phyloP scores from a whole-genome alignment of 2,888 invertebrate species.

The Phalangium opilio region DNA sequence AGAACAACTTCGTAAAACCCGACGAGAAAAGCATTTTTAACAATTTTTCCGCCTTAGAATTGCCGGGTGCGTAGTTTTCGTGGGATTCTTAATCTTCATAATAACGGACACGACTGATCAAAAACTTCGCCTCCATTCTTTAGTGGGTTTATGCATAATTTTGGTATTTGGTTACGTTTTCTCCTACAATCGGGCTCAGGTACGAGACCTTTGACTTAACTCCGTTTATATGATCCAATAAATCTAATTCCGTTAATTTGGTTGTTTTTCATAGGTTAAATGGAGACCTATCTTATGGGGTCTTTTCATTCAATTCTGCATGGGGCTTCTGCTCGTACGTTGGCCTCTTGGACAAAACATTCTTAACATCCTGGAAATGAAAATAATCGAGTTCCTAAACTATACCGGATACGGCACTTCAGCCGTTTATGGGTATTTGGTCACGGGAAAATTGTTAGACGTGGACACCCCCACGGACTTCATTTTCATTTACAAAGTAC shows the following conservation, averaged over 20 bases:
- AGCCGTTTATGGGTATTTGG: conserved; percentile 58
- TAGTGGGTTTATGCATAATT: conserved; percentile 8
- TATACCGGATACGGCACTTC: conserved; percentile 62
- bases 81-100: neutral
- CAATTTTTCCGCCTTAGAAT: no score
- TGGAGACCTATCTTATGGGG: conserved; percentile 36
- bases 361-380: conserved; percentile 46
- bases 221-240: neutral
- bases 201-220: conserved; percentile 29
- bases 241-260: neutral
- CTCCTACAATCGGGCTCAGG: conserved; percentile 25
- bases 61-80: neutral
- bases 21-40: no score
- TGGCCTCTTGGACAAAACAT: conserved; percentile 50
- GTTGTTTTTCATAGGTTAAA: conserved; percentile 16
- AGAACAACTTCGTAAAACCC: no score
- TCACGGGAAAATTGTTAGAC: conserved; percentile 14
- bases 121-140: conserved; percentile 4
- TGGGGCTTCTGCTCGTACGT: conserved; percentile 34
- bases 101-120: conserved; percentile 3
- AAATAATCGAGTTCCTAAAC: conserved; percentile 54
- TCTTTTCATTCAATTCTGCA: conserved; percentile 33
- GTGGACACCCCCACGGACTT: conserved; percentile 26
- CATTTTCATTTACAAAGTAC: conserved; percentile 67
- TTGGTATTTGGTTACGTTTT: conserved; percentile 8